Conservation (phyloP, 2,797 vertebrate species). For the Decapterus maruadsi region DNA sequence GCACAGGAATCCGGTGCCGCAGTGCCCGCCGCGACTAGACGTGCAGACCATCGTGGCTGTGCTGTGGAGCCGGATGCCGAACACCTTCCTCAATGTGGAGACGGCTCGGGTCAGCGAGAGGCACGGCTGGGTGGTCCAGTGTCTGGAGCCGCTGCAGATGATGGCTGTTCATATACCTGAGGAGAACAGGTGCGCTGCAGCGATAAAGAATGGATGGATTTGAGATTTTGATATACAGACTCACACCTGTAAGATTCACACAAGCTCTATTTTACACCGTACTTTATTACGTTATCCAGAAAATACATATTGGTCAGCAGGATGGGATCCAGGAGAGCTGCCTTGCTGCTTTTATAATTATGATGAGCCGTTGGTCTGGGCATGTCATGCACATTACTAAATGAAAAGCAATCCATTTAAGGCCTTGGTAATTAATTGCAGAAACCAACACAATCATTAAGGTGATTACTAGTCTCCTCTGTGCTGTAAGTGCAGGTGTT, state of each 20-base stretch:
- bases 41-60: constrained; percentile 95
- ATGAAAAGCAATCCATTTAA: neutral
- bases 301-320: neutral
- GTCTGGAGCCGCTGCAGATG: constrained; percentile 95
- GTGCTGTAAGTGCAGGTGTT: neutral
- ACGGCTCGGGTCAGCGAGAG: constrained; percentile 95
- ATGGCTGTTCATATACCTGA: constrained; percentile 98
- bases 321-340: neutral
- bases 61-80: constrained; percentile 99
- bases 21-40: constrained; percentile 95
- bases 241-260: neutral
- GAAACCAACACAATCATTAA: neutral
- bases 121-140: constrained; percentile 97
- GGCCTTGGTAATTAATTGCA: neutral
- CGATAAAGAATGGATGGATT: neutral
- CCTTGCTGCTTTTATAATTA: neutral
- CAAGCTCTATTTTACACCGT: neutral
- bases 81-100: constrained; percentile 93
- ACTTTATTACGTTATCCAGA: neutral
- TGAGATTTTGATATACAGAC: neutral
- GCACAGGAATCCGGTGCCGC: constrained; percentile 93
- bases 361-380: neutral
- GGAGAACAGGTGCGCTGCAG: constrained; percentile 91
- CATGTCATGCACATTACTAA: neutral
- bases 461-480: neutral